Evolutionary conservation across 2,888 invertebrate species (phyloP).

Genomic region (Zeuzera pyrina): DNA sequence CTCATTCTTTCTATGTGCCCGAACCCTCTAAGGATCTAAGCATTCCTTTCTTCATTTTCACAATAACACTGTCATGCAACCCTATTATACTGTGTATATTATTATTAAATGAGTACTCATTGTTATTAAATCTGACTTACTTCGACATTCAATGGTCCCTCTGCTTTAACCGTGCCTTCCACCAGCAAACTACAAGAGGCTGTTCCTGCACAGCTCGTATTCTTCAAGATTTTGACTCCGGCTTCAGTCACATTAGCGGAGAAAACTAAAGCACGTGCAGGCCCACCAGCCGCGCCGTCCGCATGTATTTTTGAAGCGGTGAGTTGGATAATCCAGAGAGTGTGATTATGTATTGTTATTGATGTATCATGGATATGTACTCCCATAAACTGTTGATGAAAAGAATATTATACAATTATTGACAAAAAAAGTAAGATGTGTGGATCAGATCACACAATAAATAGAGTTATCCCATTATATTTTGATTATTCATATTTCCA

Average conservation of each 20-base stretch:
- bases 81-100: too few species aligned
- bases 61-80: too few species aligned
- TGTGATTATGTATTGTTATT: slow-evolving; percentile 40
- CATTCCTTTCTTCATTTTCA: too few species aligned
- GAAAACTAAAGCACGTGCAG: slow-evolving; percentile 77
- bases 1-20: too few species aligned
- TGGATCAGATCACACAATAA: too few species aligned
- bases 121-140: slow-evolving; percentile 53
- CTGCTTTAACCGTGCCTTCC: slow-evolving; percentile 85
- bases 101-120: too few species aligned
- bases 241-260: slow-evolving; percentile 80
- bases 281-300: slow-evolving; percentile 81
- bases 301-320: slow-evolving; percentile 81
- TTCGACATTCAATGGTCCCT: slow-evolving; percentile 89
- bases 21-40: too few species aligned
- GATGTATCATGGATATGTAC: slow-evolving; percentile 84
- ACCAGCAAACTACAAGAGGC: slow-evolving; percentile 81
- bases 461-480: too few species aligned
- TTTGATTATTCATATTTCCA: too few species aligned
- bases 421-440: slow-evolving; percentile 2
- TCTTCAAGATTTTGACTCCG: slow-evolving; percentile 69
- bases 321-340: slow-evolving; percentile 79
- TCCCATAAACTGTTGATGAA: slow-evolving; percentile 82
- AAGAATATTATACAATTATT: slow-evolving; percentile 4
- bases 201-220: slow-evolving; percentile 78